These are phyloP conservation scores for Drosophila hawaiiensis DNA, from an alignment of 2,888 invertebrate species.

Conservation along the genomic window DNA sequence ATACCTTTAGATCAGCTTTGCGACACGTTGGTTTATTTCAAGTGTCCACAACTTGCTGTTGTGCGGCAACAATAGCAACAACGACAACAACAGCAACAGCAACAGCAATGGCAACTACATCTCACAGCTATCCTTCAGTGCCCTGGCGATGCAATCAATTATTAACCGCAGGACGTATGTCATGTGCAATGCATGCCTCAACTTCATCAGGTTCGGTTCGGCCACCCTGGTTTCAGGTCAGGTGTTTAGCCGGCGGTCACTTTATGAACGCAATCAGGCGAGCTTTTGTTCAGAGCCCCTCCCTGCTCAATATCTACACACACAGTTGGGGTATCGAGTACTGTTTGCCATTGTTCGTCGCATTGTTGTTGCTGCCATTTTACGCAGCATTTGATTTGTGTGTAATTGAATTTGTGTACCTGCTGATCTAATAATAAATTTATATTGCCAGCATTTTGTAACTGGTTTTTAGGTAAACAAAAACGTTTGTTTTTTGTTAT, in stretches of 20 bases:
- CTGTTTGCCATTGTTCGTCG: constrained; percentile 35
- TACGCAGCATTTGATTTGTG: constrained; percentile 54
- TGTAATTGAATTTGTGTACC: constrained; percentile 74
- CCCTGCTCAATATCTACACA: not conserved
- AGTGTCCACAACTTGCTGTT: not conserved
- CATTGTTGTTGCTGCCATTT: constrained; percentile 43
- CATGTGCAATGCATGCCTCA: constrained; percentile 9
- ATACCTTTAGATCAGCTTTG: not conserved
- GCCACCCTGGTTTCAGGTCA: constrained; percentile 52
- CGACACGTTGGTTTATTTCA: not conserved
- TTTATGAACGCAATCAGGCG: constrained; percentile 69
- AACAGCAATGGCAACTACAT: not conserved
- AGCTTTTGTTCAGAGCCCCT: constrained; percentile 58
- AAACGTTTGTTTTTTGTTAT: not conserved
- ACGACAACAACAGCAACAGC: not conserved
- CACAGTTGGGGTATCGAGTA: constrained; percentile 7
- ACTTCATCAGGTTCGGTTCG: not conserved
- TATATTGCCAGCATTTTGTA: constrained; percentile 29
- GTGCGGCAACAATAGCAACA: too few species aligned
- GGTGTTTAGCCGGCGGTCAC: constrained; percentile 69
- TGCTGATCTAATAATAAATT: constrained; percentile 60
- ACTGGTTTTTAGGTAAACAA: constrained; percentile 49
- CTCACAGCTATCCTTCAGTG: constrained; percentile 29
- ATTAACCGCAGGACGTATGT: constrained; percentile 40
- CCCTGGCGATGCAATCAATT: constrained; percentile 45